Conservation (phyloP, 1,140 invertebrate genomes). For the Calliopsis andreniformis region DNA sequence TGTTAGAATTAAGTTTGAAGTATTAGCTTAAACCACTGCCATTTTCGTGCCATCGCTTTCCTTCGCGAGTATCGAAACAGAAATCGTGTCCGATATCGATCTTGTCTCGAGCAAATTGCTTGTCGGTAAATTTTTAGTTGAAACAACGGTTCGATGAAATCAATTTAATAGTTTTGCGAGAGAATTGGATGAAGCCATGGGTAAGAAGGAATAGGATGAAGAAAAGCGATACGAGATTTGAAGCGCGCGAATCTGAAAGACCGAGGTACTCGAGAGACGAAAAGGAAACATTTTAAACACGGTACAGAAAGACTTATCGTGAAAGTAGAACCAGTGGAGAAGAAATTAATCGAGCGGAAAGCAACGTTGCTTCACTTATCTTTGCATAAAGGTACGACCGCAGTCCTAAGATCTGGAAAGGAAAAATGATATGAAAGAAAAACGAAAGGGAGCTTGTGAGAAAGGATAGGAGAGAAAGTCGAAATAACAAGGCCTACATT, state of each 20-base stretch:
- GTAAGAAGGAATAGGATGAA: neutral
- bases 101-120: neutral
- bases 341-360: slow-evolving; percentile 49
- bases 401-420: slow-evolving; percentile 32
- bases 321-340: slow-evolving; percentile 41
- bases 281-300: neutral
- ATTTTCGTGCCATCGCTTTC: slow-evolving; percentile 39
- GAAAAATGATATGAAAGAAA: slow-evolving; percentile 28
- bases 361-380: slow-evolving; percentile 55
- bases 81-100: neutral
- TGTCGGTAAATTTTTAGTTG: slow-evolving; percentile 26
- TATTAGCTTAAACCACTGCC: slow-evolving; percentile 24
- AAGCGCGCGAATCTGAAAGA: slow-evolving; percentile 2
- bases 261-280: neutral
- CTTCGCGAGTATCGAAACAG: neutral
- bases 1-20: slow-evolving; percentile 33
- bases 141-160: slow-evolving; percentile 23
- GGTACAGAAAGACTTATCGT: slow-evolving; percentile 14
- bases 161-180: slow-evolving; percentile 21
- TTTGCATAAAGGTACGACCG: slow-evolving; percentile 49
- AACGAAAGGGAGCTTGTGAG: slow-evolving; percentile 12
- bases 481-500: slow-evolving; percentile 57
- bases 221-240: slow-evolving; percentile 21
- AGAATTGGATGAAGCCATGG: slow-evolving; percentile 20
- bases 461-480: slow-evolving; percentile 27